Evolutionary conservation across 64 coral and sea anemone genomes (phyloP), one percentile per base, ranked within the genome.

Genomic region (Montipora sp.): DNA sequence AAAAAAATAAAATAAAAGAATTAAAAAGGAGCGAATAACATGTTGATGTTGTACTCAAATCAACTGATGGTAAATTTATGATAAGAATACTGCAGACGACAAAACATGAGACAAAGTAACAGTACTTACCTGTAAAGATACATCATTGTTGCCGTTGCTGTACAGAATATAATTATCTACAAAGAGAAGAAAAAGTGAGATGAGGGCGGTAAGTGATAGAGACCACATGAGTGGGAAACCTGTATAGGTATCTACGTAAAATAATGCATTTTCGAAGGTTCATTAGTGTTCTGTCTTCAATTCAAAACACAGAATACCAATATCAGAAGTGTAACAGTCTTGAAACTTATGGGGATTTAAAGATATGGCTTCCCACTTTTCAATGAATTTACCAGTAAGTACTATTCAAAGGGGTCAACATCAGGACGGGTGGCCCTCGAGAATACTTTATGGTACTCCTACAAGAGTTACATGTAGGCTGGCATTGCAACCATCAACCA

Each of bases 121-220:
- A 71, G 14, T 21, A 76, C 90, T 69, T 70, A 99, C 98, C 92
- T 96, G 69, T 99, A 96, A 47, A 99, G 73, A 90, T 99, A 99
- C 98, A 99, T 99, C 92, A 94, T 77, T 12, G 94, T 23, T 0
- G 94, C 92, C 48, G 91, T 94, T 19, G 98, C 83, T 6, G 80
- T 11, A 94, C 92, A 94, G 58, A 99, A 99, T n/a, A 99, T 43
- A 75, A 87, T 85, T 47, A 99, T 92, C 98, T 99, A 77, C 19
- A 48, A 80, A 63, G 8, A 27, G 75, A 4, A 65, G 27, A 2
- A 80, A 43, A 18, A 47, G 6, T 48, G 19, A 79, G 9, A 16
- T 4, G 11, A 14, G 14, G 14, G 3, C 1, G 3, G 60, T 5
- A 77, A 36, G 2, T 23, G 23, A 61, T 68, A 12, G 47, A 13